Evolutionary conservation across 2,888 invertebrate species (phyloP).

Genomic region (Eilema depressum): DNA sequence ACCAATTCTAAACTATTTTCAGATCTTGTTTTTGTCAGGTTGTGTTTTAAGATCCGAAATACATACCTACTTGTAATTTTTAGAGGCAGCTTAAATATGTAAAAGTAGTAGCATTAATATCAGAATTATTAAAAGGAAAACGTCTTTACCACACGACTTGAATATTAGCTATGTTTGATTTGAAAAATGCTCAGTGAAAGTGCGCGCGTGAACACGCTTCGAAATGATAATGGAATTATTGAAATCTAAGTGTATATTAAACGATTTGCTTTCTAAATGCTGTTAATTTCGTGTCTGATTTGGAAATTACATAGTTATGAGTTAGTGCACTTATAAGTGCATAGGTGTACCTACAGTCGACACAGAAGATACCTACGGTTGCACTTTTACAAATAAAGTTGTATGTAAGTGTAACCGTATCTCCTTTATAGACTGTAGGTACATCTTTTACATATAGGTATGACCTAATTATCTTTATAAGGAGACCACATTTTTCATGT

Average conservation of each 20-base stretch:
- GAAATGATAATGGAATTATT: slow-evolving; percentile 70
- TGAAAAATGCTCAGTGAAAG: slow-evolving; percentile 75
- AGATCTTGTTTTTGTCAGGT: too few species aligned
- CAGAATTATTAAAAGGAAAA: background rate
- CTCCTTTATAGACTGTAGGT: too few species aligned
- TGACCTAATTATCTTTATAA: too few species aligned
- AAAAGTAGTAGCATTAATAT: background rate
- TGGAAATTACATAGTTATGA: background rate
- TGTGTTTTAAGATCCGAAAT: too few species aligned
- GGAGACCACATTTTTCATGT: too few species aligned
- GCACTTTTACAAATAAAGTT: too few species aligned
- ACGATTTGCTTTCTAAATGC: slow-evolving; percentile 65
- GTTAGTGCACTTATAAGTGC: background rate
- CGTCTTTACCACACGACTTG: background rate
- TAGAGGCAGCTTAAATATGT: background rate
- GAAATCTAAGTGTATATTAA: slow-evolving; percentile 71
- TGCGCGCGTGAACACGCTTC: slow-evolving; percentile 64
- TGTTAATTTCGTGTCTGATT: slow-evolving; percentile 17
- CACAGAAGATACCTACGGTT: too few species aligned
- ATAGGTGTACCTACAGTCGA: too few species aligned
- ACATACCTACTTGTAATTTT: background rate
- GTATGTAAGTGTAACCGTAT: too few species aligned
- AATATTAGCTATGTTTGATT: slow-evolving; percentile 47
- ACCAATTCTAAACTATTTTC: too few species aligned
- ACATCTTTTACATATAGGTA: too few species aligned